These are phyloP conservation scores for Pogoniulus pusillus DNA, from an alignment of 2,797 vertebrate genomes.

Conservation along the genomic window DNA sequence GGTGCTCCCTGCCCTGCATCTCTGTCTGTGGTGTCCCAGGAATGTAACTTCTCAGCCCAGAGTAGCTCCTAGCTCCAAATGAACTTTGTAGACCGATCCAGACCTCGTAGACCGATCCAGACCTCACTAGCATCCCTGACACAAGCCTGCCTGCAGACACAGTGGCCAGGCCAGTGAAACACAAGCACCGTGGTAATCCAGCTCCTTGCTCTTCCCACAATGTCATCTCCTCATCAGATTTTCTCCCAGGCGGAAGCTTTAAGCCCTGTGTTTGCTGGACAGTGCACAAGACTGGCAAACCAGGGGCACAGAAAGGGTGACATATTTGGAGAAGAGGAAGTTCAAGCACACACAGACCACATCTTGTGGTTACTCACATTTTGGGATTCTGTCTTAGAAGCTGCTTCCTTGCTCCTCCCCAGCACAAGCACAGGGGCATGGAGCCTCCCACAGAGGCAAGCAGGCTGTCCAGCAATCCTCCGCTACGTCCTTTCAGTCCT, in stretches of 20 bases:
- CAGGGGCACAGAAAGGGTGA: fast-evolving
- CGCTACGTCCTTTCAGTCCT: neutral
- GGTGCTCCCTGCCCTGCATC: neutral
- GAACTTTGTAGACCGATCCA: fast-evolving
- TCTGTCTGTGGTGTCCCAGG: neutral
- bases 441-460: neutral
- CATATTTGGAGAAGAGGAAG: neutral
- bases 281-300: neutral
- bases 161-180: fast-evolving
- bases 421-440: fast-evolving
- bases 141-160: neutral
- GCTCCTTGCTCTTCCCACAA: neutral
- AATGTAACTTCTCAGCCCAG: neutral
- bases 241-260: neutral
- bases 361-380: fast-evolving
- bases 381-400: neutral
- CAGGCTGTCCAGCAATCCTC: neutral
- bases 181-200: neutral
- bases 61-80: neutral
- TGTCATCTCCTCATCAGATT: neutral
- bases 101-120: neutral
- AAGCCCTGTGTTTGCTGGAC: fast-evolving
- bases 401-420: neutral
- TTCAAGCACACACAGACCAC: neutral
- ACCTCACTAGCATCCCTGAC: fast-evolving